phyloP scores from a whole-genome alignment of 1,140 invertebrate species.

The Leguminivora glycinivorella region DNA sequence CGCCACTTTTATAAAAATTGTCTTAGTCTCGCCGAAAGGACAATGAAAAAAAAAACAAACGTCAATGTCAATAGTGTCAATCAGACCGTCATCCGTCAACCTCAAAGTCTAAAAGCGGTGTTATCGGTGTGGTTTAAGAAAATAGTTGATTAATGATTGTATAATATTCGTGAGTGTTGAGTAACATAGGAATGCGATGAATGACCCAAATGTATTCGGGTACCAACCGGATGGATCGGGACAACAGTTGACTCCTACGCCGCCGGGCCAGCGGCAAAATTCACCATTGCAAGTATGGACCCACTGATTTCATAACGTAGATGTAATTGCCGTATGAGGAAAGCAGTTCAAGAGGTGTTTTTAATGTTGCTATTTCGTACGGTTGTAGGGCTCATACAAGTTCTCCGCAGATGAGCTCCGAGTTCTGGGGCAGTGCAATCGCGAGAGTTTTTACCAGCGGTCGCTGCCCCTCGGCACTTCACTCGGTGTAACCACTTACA shows the following conservation, averaged over 20 bases:
- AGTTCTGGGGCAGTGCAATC: constrained; percentile 85
- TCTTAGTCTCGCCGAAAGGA: background rate
- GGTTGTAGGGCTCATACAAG: constrained; percentile 78
- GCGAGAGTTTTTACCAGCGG: constrained; percentile 85
- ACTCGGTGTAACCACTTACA: constrained; percentile 81
- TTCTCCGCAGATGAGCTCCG: constrained; percentile 82
- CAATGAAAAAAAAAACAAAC: background rate
- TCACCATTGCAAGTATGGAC: constrained; percentile 46
- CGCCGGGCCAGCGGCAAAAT: constrained; percentile 29
- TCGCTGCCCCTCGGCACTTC: constrained; percentile 83
- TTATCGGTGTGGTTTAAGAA: background rate
- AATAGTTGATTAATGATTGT: background rate
- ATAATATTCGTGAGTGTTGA: constrained; percentile 1
- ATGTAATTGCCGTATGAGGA: background rate
- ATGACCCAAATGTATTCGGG: constrained; percentile 46
- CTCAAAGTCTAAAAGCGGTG: background rate
- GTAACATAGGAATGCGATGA: constrained; percentile 37
- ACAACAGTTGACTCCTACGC: constrained; percentile 14
- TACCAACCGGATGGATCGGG: constrained; percentile 43
- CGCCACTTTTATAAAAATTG: too few relatives aligned
- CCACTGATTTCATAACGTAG: constrained; percentile 30
- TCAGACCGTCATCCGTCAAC: background rate
- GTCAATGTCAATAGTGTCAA: background rate
- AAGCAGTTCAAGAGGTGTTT: background rate
- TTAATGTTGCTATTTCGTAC: constrained; percentile 4